phyloP scores from a whole-genome alignment of 2,113 vertebrate species.

The Corvus moneduloides region DNA sequence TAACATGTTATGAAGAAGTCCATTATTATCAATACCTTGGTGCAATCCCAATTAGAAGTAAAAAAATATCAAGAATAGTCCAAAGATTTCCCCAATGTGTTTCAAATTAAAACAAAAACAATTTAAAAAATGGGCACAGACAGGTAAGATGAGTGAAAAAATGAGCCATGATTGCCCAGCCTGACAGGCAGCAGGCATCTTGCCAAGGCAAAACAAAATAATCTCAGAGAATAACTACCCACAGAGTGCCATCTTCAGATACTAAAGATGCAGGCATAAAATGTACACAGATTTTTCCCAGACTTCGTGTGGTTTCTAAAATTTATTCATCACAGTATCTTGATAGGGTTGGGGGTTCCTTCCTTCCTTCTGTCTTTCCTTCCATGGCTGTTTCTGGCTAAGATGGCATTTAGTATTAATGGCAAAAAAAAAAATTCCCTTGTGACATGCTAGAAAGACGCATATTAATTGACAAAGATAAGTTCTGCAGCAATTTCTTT shows the following conservation, averaged over 20 bases:
- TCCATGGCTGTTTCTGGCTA: neutral
- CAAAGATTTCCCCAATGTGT: neutral
- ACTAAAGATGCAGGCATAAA: neutral
- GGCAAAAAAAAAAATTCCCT: neutral
- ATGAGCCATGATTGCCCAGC: neutral
- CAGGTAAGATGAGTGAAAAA: neutral
- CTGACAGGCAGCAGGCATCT: neutral
- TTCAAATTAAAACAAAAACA: neutral
- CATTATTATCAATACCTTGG: fast-evolving
- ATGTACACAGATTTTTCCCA: neutral
- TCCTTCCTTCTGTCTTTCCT: neutral
- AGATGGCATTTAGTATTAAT: neutral
- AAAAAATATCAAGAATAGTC: neutral
- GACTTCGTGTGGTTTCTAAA: neutral
- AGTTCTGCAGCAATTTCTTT: neutral
- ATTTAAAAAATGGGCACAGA: neutral
- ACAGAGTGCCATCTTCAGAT: neutral
- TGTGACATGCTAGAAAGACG: neutral
- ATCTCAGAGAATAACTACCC: neutral
- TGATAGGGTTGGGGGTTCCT: neutral
- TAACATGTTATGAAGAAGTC: neutral
- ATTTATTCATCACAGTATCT: neutral
- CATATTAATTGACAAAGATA: neutral
- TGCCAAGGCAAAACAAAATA: neutral
- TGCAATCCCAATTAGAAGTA: neutral